Evolutionary conservation across 2,113 vertebrate species (phyloP).

Genomic region (Chrysemys picta): DNA sequence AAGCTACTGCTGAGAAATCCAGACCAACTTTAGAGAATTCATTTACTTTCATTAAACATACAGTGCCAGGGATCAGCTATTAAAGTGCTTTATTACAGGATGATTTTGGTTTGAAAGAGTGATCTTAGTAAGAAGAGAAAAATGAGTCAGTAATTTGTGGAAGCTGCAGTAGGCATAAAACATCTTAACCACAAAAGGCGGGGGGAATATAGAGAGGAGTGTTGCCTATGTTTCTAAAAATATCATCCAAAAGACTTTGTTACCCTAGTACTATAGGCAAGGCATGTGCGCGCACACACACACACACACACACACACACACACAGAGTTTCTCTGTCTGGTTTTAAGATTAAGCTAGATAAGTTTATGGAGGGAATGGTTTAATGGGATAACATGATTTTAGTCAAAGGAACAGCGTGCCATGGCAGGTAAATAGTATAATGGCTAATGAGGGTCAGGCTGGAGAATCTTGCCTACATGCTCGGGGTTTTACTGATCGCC

Average conservation of each 20-base stretch:
- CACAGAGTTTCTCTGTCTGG: too few species aligned
- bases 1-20: constrained; percentile 62
- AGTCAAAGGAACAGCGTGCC: too few species aligned
- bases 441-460: too few species aligned
- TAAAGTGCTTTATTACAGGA: constrained; percentile 10
- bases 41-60: constrained; percentile 13
- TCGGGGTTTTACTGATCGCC: too few species aligned
- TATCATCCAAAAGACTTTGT: background rate
- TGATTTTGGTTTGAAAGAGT: constrained; percentile 39
- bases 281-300: background rate
- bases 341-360: too few species aligned
- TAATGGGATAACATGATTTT: too few species aligned
- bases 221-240: constrained; percentile 23
- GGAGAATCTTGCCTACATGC: too few species aligned
- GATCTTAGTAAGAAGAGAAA: constrained; percentile 55
- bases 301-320: background rate
- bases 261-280: background rate
- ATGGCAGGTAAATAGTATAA: too few species aligned
- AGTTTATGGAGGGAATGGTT: too few species aligned
- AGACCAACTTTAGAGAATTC: constrained; percentile 62
- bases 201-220: background rate
- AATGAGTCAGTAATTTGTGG: constrained; percentile 57
- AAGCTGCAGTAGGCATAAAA: constrained; percentile 10
- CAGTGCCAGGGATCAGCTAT: constrained; percentile 18
- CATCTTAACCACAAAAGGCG: background rate